phyloP scores from a whole-genome alignment of 2,113 vertebrate species.

The Indicator maculatus region DNA sequence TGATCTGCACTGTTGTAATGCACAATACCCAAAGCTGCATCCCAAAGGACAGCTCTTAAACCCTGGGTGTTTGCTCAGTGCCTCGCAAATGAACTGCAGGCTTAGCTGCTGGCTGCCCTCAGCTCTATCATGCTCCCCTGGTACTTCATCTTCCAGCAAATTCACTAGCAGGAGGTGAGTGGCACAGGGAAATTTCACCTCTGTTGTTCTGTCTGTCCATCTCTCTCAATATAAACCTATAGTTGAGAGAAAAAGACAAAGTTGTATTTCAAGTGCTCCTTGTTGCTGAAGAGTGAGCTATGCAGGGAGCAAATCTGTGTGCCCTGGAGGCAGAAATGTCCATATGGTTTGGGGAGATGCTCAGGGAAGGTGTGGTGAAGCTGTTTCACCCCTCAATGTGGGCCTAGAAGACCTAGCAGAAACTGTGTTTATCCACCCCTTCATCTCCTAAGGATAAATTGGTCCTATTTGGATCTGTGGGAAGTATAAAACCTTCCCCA shows the following conservation, averaged over 20 bases:
- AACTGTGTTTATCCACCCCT: neutral
- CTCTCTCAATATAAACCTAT: neutral
- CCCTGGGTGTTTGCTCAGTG: neutral
- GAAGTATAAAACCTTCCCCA: neutral
- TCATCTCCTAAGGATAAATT: fast-evolving
- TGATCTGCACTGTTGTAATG: neutral
- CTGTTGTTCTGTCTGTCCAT: neutral
- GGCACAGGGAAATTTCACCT: neutral
- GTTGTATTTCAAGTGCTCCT: neutral
- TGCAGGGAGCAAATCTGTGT: neutral
- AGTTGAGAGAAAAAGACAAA: neutral
- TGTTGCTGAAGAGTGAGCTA: neutral
- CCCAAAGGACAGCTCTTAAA: neutral
- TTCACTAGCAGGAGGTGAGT: neutral
- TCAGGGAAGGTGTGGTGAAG: neutral
- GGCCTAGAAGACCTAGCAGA: neutral
- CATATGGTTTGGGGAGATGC: neutral
- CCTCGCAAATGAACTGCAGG: fast-evolving
- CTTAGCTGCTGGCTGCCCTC: neutral
- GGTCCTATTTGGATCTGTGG: neutral
- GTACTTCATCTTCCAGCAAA: neutral
- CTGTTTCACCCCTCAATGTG: neutral
- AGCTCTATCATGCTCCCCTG: fast-evolving
- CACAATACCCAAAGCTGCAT: neutral
- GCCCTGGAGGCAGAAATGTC: neutral